These are phyloP conservation scores for Acronicta psi DNA, from an alignment of 2,888 invertebrate species.

Conservation along the genomic window DNA sequence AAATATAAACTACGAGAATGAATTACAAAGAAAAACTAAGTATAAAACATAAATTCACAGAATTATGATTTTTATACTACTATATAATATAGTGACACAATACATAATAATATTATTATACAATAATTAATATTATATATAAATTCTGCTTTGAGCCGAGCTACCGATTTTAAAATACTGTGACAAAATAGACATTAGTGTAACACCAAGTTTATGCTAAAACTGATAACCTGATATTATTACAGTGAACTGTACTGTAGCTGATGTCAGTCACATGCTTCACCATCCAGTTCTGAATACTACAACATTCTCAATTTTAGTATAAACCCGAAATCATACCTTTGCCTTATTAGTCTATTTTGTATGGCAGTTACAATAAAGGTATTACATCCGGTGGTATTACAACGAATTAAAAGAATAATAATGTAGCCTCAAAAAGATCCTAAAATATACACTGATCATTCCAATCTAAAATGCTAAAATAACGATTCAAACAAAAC, in stretches of 20 bases:
- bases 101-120: conserved; percentile 44
- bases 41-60: conserved; percentile 55
- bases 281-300: conserved; percentile 10
- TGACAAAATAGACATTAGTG: conserved; percentile 31
- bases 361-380: conserved; percentile 58
- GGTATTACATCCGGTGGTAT: conserved; percentile 58
- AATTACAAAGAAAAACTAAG: conserved; percentile 50
- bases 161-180: conserved; percentile 49
- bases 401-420: conserved; percentile 48
- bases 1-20: conserved; percentile 47
- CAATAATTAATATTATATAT: conserved; percentile 35
- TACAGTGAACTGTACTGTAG: conserved; percentile 15
- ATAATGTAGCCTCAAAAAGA: conserved; percentile 68
- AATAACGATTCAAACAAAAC: conserved; percentile 53
- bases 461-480: conserved; percentile 58
- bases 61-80: conserved; percentile 47
- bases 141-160: conserved; percentile 51
- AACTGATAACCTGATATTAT: conserved; percentile 31
- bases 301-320: conserved; percentile 38
- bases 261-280: conserved; percentile 1
- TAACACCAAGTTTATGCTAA: conserved; percentile 44
- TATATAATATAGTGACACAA: conserved; percentile 32
- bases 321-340: conserved; percentile 45
- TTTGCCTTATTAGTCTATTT: conserved; percentile 51
- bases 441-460: conserved; percentile 60